A percentile compares a stretch with the other conserved stretches of the same genome.
Conservation (phyloP, 2,888 invertebrate genomes). For the Chorisops tibialis region DNA sequence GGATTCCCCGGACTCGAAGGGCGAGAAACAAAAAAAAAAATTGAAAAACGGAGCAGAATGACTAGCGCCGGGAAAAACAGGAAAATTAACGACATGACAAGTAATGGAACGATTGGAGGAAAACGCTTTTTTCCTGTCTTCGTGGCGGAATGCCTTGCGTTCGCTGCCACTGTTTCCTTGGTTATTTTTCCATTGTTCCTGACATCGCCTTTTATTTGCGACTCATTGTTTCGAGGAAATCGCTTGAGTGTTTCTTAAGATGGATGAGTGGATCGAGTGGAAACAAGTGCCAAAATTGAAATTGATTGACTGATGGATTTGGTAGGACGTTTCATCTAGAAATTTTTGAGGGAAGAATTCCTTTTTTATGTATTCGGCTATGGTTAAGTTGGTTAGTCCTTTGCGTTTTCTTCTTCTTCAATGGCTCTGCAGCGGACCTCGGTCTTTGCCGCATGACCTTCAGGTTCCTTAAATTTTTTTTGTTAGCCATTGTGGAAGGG, state of each 20-base stretch:
- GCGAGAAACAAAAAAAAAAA: neutral
- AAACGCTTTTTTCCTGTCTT: neutral
- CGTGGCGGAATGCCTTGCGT: neutral
- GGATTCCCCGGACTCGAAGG: too few species aligned
- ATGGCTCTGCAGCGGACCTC: too few species aligned
- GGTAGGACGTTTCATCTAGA: too few species aligned
- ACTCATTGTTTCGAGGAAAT: neutral
- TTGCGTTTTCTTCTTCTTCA: too few species aligned
- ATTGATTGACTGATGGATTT: too few species aligned
- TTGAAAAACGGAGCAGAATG: neutral
- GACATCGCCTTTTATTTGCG: neutral
- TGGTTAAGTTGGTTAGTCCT: too few species aligned
- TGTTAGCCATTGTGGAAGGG: too few species aligned
- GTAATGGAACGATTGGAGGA: neutral
- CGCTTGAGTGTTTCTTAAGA: neutral
- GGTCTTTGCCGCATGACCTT: too few species aligned
- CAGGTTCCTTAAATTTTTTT: too few species aligned
- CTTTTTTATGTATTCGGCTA: too few species aligned
- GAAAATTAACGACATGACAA: slow-evolving; percentile 23
- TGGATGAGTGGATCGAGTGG: neutral
- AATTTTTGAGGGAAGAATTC: too few species aligned
- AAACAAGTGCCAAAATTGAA: too few species aligned
- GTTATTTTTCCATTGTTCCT: neutral
- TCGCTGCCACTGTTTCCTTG: neutral
- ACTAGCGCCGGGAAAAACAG: slow-evolving; percentile 15